Conservation (phyloP, 2,113 vertebrate genomes). For the Lanius collurio region DNA sequence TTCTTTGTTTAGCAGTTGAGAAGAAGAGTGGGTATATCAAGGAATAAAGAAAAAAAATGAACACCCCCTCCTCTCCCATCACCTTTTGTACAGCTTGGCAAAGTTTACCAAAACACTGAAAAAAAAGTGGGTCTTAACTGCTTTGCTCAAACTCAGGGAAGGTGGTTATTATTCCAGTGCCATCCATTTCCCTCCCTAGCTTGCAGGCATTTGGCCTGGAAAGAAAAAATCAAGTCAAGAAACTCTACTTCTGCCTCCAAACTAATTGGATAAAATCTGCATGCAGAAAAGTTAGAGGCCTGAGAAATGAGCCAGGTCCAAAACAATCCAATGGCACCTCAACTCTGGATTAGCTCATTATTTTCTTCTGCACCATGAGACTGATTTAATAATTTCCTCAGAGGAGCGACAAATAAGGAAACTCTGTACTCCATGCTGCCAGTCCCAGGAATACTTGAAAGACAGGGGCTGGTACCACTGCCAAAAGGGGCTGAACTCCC, state of each 20-base stretch:
- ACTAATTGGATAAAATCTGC: slow-evolving; percentile 52
- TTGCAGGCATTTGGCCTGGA: slow-evolving; percentile 58
- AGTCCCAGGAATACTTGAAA: background rate
- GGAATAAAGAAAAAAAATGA: background rate
- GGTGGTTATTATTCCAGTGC: slow-evolving; percentile 48
- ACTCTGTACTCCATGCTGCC: background rate
- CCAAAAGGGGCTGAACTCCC: background rate
- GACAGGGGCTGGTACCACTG: background rate
- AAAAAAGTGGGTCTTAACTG: slow-evolving; percentile 5
- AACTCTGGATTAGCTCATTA: background rate
- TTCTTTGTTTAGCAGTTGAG: background rate
- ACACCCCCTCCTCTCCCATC: background rate
- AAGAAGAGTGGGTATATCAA: background rate
- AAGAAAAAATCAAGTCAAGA: slow-evolving; percentile 47
- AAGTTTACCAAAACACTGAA: slow-evolving; percentile 7
- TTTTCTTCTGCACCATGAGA: slow-evolving; percentile 42
- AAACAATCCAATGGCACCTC: background rate
- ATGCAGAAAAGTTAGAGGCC: slow-evolving; percentile 27
- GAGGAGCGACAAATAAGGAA: background rate
- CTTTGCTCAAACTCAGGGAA: background rate
- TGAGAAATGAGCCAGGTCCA: background rate
- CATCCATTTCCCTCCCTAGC: slow-evolving; percentile 49
- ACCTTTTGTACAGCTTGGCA: slow-evolving; percentile 15
- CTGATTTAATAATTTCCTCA: slow-evolving; percentile 6
- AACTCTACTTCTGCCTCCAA: background rate